These are phyloP conservation scores for Drosophila gunungcola DNA, from an alignment of 1,140 invertebrate genomes.

Conservation along the genomic window DNA sequence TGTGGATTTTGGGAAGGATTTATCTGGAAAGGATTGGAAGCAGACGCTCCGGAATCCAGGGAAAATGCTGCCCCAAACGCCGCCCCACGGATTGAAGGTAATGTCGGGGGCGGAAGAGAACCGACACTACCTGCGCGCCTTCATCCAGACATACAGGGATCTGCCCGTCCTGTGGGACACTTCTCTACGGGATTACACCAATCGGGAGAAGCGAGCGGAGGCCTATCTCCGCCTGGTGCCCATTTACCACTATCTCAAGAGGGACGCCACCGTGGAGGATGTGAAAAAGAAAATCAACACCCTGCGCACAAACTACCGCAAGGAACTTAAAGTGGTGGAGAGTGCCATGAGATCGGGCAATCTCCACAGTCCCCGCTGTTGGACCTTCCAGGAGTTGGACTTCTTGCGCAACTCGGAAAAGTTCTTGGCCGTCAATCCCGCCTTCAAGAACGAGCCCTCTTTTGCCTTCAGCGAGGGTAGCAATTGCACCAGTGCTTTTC, in stretches of 20 bases:
- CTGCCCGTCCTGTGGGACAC: conserved; percentile 81
- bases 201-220: conserved; percentile 77
- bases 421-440: conserved; percentile 75
- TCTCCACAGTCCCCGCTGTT: conserved; percentile 74
- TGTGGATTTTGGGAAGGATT: too few relatives aligned
- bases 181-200: conserved; percentile 77
- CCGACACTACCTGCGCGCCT: conserved; percentile 73
- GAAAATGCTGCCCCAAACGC: conserved; percentile 64
- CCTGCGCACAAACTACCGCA: conserved; percentile 76
- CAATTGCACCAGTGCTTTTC: conserved; percentile 56
- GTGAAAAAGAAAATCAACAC: conserved; percentile 84
- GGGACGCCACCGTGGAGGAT: conserved; percentile 78
- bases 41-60: neutral
- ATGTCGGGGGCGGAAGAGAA: conserved; percentile 80
- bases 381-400: conserved; percentile 80
- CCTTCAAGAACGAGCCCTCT: conserved; percentile 62
- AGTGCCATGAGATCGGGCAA: conserved; percentile 66
- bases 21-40: conserved; percentile 30
- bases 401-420: conserved; percentile 79
- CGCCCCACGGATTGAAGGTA: conserved; percentile 56
- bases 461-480: conserved; percentile 72
- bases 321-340: conserved; percentile 78
- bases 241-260: conserved; percentile 78
- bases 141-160: conserved; percentile 79
- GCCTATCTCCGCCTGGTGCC: conserved; percentile 76